Conservation (phyloP, 1,140 invertebrate species). For the Apis laboriosa region DNA sequence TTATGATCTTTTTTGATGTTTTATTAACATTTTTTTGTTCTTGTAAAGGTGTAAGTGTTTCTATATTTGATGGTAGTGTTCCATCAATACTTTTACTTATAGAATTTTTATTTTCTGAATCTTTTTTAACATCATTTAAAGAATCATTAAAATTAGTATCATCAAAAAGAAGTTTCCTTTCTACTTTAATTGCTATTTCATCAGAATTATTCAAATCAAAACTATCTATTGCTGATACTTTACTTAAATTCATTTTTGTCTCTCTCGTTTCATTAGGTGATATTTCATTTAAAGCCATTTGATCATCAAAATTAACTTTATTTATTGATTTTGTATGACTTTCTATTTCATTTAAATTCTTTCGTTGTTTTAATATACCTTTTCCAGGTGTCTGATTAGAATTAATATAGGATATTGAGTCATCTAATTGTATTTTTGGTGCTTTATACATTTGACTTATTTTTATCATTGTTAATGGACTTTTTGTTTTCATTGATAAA, state of each 20-base stretch:
- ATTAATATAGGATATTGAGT: conserved; percentile 72
- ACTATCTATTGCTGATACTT: conserved; percentile 56
- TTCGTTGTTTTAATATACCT: conserved; percentile 74
- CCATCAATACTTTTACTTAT: not conserved
- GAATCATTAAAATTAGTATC: conserved; percentile 40
- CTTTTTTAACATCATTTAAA: not conserved
- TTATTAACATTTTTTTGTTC: not conserved
- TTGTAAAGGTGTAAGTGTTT: not conserved
- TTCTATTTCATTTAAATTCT: conserved; percentile 40
- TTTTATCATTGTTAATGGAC: conserved; percentile 71
- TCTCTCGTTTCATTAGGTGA: conserved; percentile 55
- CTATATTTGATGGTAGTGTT: not conserved
- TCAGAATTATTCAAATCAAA: conserved; percentile 37
- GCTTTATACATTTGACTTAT: conserved; percentile 72
- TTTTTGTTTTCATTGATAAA: conserved; percentile 47
- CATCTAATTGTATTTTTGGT: conserved; percentile 71
- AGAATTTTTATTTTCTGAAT: not conserved
- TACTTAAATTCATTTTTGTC: conserved; percentile 39
- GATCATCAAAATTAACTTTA: conserved; percentile 66
- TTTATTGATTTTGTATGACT: conserved; percentile 50
- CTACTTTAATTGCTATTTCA: conserved; percentile 41
- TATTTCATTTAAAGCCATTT: conserved; percentile 53
- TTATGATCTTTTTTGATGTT: not conserved
- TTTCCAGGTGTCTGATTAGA: conserved; percentile 74
- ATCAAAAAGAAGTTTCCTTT: conserved; percentile 69